phyloP scores from a whole-genome alignment of 2,888 invertebrate species.

The Latrodectus elegans region DNA sequence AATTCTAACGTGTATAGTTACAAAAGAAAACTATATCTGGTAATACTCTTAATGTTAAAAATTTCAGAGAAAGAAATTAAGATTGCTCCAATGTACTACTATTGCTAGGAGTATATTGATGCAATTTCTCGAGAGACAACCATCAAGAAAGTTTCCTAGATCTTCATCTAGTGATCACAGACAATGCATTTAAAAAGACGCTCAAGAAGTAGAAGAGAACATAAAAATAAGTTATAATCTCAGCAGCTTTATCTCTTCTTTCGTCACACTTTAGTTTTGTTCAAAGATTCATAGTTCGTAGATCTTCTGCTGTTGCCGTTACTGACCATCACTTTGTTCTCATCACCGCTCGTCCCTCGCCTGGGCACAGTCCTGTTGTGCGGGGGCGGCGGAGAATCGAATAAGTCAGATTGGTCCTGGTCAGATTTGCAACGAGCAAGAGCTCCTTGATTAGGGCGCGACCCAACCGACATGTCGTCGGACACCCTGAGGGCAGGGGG shows the following conservation, averaged over 20 bases:
- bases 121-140: no score
- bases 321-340: conserved; percentile 21
- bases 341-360: conserved; percentile 2
- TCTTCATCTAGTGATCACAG: neutral
- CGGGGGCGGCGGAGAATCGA: conserved; percentile 53
- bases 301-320: conserved; percentile 57
- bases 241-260: neutral
- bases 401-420: conserved; percentile 70
- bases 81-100: no score
- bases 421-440: conserved; percentile 72
- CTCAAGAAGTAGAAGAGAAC: neutral
- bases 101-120: no score
- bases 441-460: conserved; percentile 45
- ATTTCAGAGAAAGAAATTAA: no score
- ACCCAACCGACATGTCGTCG: conserved; percentile 69
- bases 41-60: no score
- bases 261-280: conserved; percentile 56
- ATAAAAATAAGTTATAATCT: conserved; percentile 5
- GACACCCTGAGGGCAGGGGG: conserved; percentile 70
- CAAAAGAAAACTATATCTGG: no score
- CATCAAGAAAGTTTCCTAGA: neutral
- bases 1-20: no score
- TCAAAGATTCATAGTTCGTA: conserved; percentile 59
- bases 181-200: neutral
- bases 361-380: conserved; percentile 24